Percentiles rank a stretch among this genome's conserved stretches.
Evolutionary conservation across 1,140 invertebrate species (phyloP).

Genomic region (Heliothis subflexa): DNA sequence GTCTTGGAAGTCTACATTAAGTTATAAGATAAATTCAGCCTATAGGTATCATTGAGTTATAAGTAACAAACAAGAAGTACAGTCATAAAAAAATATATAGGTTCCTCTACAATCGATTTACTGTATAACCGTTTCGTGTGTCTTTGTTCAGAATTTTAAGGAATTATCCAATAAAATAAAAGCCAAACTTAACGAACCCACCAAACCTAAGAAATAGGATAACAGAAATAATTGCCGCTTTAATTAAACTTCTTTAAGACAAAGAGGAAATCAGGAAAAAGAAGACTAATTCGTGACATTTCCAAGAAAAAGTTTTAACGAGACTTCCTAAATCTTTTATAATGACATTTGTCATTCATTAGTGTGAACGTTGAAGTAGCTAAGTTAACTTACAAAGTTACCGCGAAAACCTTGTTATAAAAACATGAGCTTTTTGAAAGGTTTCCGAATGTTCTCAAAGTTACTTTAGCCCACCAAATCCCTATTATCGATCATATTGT

Average conservation of each 20-base stretch:
- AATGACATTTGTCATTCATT: constrained; percentile 30
- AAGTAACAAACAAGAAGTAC: too few species aligned
- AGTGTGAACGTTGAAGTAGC: constrained; percentile 2
- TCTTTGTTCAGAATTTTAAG: too few species aligned
- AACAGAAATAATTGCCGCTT: neutral
- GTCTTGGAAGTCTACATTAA: too few species aligned
- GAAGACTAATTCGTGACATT: neutral
- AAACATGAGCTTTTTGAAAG: constrained; percentile 25
- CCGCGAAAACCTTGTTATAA: neutral
- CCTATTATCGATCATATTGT: constrained; percentile 42
- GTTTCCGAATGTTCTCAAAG: constrained; percentile 9
- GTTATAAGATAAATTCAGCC: too few species aligned
- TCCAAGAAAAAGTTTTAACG: constrained; percentile 14
- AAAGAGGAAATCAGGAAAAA: neutral
- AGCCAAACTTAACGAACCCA: too few species aligned
- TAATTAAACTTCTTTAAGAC: neutral
- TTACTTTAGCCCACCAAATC: constrained; percentile 8
- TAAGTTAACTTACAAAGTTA: constrained; percentile 11
- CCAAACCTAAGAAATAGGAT: too few species aligned
- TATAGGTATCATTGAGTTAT: too few species aligned
- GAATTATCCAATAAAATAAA: too few species aligned
- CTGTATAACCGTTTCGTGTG: too few species aligned
- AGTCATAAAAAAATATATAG: too few species aligned
- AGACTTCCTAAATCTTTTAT: neutral
- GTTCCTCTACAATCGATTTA: too few species aligned